Conservation (phyloP, 2,113 vertebrate species). For the Cichladusa arquata region DNA sequence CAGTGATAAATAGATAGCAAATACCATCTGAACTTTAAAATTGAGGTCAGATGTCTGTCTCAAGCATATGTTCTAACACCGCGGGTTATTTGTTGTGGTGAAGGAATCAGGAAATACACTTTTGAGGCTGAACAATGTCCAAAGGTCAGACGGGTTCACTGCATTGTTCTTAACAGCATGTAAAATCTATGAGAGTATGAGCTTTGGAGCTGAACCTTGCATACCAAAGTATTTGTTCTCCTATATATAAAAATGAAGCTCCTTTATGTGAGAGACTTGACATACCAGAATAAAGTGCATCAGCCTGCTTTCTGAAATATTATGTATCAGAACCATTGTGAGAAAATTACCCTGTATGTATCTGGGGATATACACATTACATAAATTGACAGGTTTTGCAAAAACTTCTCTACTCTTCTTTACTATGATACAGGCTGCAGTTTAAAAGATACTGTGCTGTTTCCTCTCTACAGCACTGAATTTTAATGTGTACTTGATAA, state of each 20-base stretch:
- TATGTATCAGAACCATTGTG: background rate
- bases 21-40: background rate
- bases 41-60: background rate
- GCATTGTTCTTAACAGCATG: background rate
- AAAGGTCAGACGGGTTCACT: background rate
- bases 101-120: background rate
- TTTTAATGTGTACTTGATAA: conserved; percentile 40
- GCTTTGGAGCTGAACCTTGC: background rate
- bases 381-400: conserved; percentile 20
- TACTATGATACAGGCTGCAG: background rate
- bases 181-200: background rate
- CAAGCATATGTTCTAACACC: background rate
- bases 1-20: background rate
- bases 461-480: conserved; percentile 4
- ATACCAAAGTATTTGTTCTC: background rate
- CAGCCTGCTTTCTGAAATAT: background rate
- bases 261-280: background rate
- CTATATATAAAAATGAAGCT: background rate
- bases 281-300: background rate
- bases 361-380: background rate
- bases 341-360: conserved; percentile 50
- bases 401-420: background rate
- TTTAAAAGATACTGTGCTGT: background rate
- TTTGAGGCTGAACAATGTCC: background rate
- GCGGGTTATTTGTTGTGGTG: background rate